These are phyloP conservation scores for Podarcis cretensis DNA, from an alignment of 2,113 vertebrate species.

Conservation along the genomic window DNA sequence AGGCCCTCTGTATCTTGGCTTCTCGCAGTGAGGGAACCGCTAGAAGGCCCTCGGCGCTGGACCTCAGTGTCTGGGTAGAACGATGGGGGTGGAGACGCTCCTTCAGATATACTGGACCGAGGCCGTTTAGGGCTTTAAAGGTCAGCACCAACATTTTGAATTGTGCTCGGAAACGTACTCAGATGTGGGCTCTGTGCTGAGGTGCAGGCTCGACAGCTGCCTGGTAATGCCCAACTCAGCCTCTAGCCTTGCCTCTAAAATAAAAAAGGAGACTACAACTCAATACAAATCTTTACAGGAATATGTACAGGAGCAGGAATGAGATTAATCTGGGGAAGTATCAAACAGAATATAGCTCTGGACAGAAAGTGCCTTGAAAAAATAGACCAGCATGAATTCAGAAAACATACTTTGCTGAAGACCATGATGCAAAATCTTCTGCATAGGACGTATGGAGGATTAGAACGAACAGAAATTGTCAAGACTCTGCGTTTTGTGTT, in stretches of 20 bases:
- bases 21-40: no score
- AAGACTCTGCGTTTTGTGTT: background rate
- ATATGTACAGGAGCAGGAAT: conserved; percentile 40
- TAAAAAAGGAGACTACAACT: background rate
- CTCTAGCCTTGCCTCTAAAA: background rate
- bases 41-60: no score
- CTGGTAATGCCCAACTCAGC: background rate
- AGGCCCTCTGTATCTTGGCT: no score
- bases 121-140: no score
- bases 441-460: background rate
- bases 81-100: no score
- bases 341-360: background rate
- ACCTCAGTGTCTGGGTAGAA: no score
- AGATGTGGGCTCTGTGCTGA: background rate
- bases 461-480: background rate
- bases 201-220: background rate
- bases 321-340: conserved; percentile 8
- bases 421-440: background rate
- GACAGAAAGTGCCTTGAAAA: background rate
- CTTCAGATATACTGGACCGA: no score
- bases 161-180: background rate
- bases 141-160: no score
- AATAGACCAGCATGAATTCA: background rate
- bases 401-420: background rate
- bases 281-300: conserved; percentile 36